phyloP scores from a whole-genome alignment of 2,888 invertebrate genomes.

The Ectemnius continuus region DNA sequence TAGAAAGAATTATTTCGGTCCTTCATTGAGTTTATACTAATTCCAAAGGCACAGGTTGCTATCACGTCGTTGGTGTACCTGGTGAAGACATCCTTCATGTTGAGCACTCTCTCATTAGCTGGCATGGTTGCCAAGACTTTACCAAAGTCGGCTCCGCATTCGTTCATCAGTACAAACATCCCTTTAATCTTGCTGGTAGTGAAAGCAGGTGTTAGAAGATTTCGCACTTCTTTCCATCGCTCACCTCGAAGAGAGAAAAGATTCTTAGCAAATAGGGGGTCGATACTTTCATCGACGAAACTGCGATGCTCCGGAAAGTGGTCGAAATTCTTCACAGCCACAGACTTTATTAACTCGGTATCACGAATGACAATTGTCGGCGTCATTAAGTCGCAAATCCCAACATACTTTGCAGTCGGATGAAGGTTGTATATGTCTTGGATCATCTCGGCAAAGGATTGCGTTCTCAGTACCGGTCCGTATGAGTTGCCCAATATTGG shows the following conservation, averaged over 20 bases:
- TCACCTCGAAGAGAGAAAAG: conserved; percentile 72
- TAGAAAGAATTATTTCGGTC: conserved; percentile 69
- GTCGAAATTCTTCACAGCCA: conserved; percentile 60
- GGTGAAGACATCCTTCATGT: conserved; percentile 69
- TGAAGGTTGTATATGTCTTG: conserved; percentile 39
- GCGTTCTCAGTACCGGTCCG: conserved; percentile 13
- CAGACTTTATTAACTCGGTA: conserved; percentile 66
- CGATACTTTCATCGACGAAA: conserved; percentile 22
- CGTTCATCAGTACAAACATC: conserved; percentile 79
- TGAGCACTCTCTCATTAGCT: conserved; percentile 39
- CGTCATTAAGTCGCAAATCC: conserved; percentile 57
- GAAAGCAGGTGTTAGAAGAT: conserved; percentile 80
- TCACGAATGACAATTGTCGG: conserved; percentile 67
- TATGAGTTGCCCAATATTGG: neutral
- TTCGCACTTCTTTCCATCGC: conserved; percentile 79
- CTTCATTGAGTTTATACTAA: conserved; percentile 66
- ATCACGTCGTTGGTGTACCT: conserved; percentile 69
- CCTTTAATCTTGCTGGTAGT: conserved; percentile 81
- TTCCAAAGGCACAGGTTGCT: conserved; percentile 69
- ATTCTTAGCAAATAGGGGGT: conserved; percentile 57
- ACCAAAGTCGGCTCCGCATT: conserved; percentile 67
- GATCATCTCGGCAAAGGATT: conserved; percentile 29
- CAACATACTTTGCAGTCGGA: conserved; percentile 58
- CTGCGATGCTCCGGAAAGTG: conserved; percentile 63
- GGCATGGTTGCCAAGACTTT: conserved; percentile 51